Conservation (phyloP, 2,888 invertebrate species). For the Calephelis perditalis region DNA sequence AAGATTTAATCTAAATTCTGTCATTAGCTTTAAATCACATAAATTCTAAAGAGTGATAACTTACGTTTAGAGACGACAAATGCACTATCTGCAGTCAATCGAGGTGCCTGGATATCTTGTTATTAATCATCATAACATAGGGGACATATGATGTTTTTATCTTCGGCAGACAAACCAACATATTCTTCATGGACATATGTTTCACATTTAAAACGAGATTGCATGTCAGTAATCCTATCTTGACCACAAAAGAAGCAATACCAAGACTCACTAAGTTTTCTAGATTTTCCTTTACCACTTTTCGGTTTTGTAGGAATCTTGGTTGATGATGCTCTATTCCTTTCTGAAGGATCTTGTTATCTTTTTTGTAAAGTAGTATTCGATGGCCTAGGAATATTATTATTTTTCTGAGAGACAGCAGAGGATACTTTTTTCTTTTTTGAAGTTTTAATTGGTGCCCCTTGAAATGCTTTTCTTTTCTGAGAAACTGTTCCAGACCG, state of each 20-base stretch:
- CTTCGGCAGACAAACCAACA: slow-evolving; percentile 30
- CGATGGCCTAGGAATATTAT: slow-evolving; percentile 1
- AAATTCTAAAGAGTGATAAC: not conserved
- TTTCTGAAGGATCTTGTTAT: slow-evolving; percentile 8
- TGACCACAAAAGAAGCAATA: slow-evolving; percentile 30
- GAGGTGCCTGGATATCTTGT: not conserved
- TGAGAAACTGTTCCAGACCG: slow-evolving; percentile 4
- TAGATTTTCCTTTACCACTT: slow-evolving; percentile 8
- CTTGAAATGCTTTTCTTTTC: slow-evolving; percentile 4
- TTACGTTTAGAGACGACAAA: not conserved
- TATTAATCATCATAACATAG: slow-evolving; percentile 5
- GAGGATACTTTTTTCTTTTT: not conserved
- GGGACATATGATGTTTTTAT: slow-evolving; percentile 15
- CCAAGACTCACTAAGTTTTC: slow-evolving; percentile 16
- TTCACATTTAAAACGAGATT: slow-evolving; percentile 28
- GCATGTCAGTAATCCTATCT: slow-evolving; percentile 30
- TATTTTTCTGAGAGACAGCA: slow-evolving; percentile 2
- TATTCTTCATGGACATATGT: slow-evolving; percentile 31
- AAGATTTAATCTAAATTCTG: slow-evolving; percentile 1
- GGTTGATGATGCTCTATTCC: not conserved
- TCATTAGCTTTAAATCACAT: slow-evolving; percentile 1
- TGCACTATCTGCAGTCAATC: slow-evolving; percentile 1
- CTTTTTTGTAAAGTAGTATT: not conserved
- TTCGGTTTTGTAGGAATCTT: slow-evolving; percentile 10
- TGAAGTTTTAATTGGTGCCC: not conserved